Percentiles rank a stretch among this genome's conserved stretches.
Conservation (phyloP, 2,797 vertebrate genomes). For the Poecilia gillii region DNA sequence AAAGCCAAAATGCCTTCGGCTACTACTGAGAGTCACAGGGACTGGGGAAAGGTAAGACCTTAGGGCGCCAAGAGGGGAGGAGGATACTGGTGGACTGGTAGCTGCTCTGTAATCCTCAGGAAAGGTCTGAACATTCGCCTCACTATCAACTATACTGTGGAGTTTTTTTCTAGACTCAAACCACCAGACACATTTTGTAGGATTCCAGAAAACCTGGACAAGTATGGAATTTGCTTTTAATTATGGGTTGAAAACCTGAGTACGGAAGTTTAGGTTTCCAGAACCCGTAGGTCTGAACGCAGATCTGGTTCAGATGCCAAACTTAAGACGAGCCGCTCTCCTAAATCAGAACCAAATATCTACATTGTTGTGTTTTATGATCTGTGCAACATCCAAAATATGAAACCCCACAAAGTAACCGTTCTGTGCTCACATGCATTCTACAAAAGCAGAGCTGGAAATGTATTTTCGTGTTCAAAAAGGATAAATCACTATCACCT, state of each 20-base stretch:
- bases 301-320: no score
- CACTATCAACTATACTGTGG: neutral
- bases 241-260: no score
- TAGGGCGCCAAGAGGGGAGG: neutral
- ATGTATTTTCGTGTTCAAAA: neutral
- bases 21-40: conserved; percentile 95
- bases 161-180: neutral
- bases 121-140: neutral
- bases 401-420: neutral
- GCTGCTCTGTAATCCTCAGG: neutral
- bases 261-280: no score
- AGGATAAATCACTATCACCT: neutral
- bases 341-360: neutral
- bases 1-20: conserved; percentile 99
- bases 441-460: neutral
- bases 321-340: neutral
- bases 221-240: no score
- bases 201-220: no score
- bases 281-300: no score
- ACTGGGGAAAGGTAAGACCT: conserved; percentile 96
- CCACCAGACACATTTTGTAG: neutral
- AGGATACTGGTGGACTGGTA: neutral
- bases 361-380: neutral
- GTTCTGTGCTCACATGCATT: neutral
- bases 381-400: neutral